phyloP scores from a whole-genome alignment of 1,140 invertebrate genomes.

The Diuraphis noxia region DNA sequence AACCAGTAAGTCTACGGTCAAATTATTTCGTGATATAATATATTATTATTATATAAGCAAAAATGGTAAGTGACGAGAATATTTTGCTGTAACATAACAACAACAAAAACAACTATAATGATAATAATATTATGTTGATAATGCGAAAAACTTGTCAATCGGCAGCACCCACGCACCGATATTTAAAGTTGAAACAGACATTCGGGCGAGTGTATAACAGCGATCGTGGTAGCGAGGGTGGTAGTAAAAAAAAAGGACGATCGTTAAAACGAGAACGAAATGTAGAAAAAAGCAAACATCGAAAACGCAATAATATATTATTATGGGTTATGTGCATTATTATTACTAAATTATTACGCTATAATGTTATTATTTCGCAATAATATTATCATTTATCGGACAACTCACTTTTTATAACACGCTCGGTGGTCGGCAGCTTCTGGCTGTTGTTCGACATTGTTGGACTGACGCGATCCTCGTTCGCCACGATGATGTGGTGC shows the following conservation, averaged over 20 bases:
- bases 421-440: constrained; percentile 73
- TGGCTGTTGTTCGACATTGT: constrained; percentile 66
- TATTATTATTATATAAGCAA: background rate
- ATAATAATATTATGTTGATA: background rate
- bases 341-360: background rate
- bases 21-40: constrained; percentile 7
- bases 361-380: background rate
- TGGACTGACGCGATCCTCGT: constrained; percentile 14
- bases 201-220: background rate
- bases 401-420: constrained; percentile 73
- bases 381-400: constrained; percentile 49
- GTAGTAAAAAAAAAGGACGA: background rate
- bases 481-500: background rate
- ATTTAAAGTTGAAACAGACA: background rate
- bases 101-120: too few species aligned
- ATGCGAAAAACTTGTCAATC: background rate
- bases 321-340: background rate
- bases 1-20: background rate
- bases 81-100: background rate
- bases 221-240: background rate
- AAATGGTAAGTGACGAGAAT: background rate
- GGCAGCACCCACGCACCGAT: background rate
- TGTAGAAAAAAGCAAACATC: background rate
- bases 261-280: background rate
- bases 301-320: background rate